Base-by-base conservation (phyloP, 2,888 invertebrate species). In the Allophyes oxyacanthae region DNA sequence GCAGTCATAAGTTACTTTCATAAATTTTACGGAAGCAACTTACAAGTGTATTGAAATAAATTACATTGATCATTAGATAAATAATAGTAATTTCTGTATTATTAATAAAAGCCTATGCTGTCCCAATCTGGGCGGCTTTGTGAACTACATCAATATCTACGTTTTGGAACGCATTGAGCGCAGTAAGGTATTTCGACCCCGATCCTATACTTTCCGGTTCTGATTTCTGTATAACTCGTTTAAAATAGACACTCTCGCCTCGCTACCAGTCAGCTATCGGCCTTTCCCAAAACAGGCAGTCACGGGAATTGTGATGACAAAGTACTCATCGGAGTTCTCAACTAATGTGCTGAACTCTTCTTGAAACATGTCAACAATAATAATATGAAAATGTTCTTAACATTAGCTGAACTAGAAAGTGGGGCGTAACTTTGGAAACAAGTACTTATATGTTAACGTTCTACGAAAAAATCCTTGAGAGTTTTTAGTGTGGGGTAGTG, bases 221-320 rank as follows among this genome's bases (percentile, higher is more conserved):
- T n/a, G n/a, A n/a, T n/a, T n/a, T n/a, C n/a, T n/a, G n/a, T n/a
- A n/a, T 3, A 20, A 20, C 20, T 20, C 20, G 20, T 20, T 20
- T 3, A 3, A 20, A 20, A 20, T 20, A 20, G 20, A 25, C n/a
- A 14, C 10, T 9, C 44, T 11, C 28, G 49, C 11, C 6, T 49
- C 46, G 52, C 53, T 58, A 6, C 0, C 33, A 59, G 45, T 61
- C 10, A 34, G 42, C 13, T 25, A n/a, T 6, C 37, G 2, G 9
- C n/a, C 20, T 26, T 13, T 40, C 28, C 26, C 43, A 20, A 55
- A 68, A 56, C 34, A 44, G 44, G 14, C 34, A 49, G 36, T 55
- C 53, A 55, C 42, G 52, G 28, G 48, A 66, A 65, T 57, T 71
- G 49, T 54, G 59, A 63, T 72, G 77, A 75, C 55, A 66, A 64